phyloP scores from a whole-genome alignment of 2,113 vertebrate genomes.

The Pedionomus torquatus region DNA sequence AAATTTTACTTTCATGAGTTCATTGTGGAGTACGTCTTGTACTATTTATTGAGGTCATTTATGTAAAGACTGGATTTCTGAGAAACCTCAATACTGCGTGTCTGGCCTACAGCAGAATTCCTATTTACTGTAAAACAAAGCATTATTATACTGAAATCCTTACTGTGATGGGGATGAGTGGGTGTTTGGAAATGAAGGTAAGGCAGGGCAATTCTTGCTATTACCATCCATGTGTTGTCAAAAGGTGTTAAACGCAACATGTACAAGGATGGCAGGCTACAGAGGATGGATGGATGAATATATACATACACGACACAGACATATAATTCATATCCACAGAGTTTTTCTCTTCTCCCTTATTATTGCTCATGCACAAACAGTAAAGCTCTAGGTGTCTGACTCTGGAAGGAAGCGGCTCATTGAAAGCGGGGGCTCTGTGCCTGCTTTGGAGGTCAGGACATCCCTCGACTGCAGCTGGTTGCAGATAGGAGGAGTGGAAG shows the following conservation, averaged over 20 bases:
- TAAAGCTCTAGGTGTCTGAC: background rate
- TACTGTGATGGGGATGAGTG: background rate
- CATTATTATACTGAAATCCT: background rate
- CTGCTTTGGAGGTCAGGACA: background rate
- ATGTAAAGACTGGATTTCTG: background rate
- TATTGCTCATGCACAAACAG: background rate
- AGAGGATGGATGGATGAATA: background rate
- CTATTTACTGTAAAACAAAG: background rate
- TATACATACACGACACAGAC: background rate
- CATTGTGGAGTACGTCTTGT: background rate
- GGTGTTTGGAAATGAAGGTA: background rate
- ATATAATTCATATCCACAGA: background rate
- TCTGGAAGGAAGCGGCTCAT: background rate
- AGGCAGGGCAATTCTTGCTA: background rate
- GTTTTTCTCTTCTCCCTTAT: background rate
- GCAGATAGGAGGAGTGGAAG: background rate
- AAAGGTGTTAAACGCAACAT: background rate
- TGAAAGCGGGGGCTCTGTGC: background rate
- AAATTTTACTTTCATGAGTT: constrained; percentile 33
- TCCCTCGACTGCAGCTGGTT: background rate
- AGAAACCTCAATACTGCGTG: constrained; percentile 19
- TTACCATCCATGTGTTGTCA: background rate
- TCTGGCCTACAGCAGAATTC: constrained; percentile 31
- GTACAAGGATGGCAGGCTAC: background rate
- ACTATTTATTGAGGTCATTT: constrained; percentile 20